Conservation (phyloP, 2,888 invertebrate genomes). For the Clunio marinus region DNA sequence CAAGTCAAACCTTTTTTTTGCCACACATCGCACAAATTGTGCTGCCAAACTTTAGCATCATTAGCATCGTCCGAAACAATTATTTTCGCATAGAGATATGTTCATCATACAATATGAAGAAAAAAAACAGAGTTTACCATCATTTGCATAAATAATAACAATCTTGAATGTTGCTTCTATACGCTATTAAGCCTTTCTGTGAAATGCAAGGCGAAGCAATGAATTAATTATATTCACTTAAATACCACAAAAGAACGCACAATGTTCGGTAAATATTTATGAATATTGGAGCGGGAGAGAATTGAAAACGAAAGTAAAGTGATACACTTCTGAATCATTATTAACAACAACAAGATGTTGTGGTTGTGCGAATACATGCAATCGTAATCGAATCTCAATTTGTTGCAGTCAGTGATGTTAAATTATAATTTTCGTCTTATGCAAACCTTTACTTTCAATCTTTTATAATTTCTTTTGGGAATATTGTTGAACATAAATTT, state of each 20-base stretch:
- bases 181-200: too few relatives aligned
- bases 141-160: slow-evolving; percentile 8
- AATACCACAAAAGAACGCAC: not conserved
- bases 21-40: too few relatives aligned
- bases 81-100: not conserved
- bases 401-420: not conserved
- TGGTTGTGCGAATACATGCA: not conserved
- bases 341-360: too few relatives aligned
- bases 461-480: too few relatives aligned
- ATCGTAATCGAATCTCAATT: not conserved
- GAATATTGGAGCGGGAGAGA: not conserved
- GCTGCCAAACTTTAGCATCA: slow-evolving; percentile 1
- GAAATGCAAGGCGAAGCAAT: not conserved
- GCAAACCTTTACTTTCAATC: too few relatives aligned
- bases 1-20: too few relatives aligned
- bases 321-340: slow-evolving; percentile 20
- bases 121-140: too few relatives aligned
- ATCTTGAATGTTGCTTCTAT: too few relatives aligned
- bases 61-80: slow-evolving; percentile 7
- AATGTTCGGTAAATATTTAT: not conserved
- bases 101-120: too few relatives aligned
- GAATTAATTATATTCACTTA: not conserved
- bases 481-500: too few relatives aligned
- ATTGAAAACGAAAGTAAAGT: slow-evolving; percentile 24
- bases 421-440: not conserved